Base-by-base conservation (phyloP, 1,140 invertebrate species). In the Chironomus striatipennis region DNA sequence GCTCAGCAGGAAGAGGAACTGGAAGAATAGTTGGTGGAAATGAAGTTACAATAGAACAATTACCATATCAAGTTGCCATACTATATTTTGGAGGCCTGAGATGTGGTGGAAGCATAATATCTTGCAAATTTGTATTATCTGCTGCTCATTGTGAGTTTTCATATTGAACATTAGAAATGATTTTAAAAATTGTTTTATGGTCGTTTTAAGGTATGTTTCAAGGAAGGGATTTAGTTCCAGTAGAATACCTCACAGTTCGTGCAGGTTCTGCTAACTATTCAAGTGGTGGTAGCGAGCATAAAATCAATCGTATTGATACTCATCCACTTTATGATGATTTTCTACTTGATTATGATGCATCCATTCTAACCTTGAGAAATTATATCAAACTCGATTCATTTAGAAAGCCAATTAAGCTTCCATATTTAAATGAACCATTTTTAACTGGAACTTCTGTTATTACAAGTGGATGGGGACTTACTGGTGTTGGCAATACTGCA, bases 91-190 rank as follows among this genome's bases (percentile, higher is more conserved):
- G n/a, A 5, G 0, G 12, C 4, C n/a, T 57, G 4, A 1, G 9
- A 57, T 57, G 47, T 57, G 47, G 47, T 1, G 47, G 9, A 57
- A 57, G 47, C 47, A 57, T 57, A 12, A n/a, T 57, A 57, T n/a
- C 12, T 1, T 57, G 47, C 47, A 57, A 57, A 57, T 57, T 57
- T 57, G 12, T 57, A 12, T 57, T 57, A 57, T n/a, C 47, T 12
- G 47, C 47, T 57, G 47, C 47, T 15, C 47, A 57, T 57, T 57
- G 47, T 57, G n/a, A 57, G 47, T n/a, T 57, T 57, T n/a, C n/a
- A n/a, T 47, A 10, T 47, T 15, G 12, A 15, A 12, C 5, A 15
- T 57, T 12, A 10, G 2, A n/a, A 15, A 12, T n/a, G 47, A 57
- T 57, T 57, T 57, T 15, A 15, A 12, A 12, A 12, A 1, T 1